phyloP scores from a whole-genome alignment of 1,140 invertebrate species.

The Eriosoma lanigerum region DNA sequence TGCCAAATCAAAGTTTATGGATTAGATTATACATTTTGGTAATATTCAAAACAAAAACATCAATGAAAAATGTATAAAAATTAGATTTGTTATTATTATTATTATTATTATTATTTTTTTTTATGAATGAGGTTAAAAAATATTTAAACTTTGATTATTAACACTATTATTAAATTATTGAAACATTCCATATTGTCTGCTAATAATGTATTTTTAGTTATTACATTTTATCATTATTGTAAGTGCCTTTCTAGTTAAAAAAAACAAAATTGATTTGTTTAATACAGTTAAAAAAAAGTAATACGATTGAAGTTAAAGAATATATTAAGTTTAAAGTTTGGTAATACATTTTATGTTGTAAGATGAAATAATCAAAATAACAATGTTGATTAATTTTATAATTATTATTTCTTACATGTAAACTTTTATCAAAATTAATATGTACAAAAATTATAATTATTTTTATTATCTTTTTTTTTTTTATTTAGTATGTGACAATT shows the following conservation, averaged over 20 bases:
- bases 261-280: neutral
- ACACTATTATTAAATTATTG: no score
- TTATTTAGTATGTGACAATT: neutral
- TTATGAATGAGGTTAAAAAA: no score
- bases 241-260: constrained; percentile 49
- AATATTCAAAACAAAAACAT: constrained; percentile 12
- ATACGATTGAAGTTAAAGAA: neutral
- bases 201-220: constrained; percentile 11
- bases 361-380: constrained; percentile 33
- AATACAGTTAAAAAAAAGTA: constrained; percentile 14
- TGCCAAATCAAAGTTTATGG: constrained; percentile 20
- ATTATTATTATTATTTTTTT: constrained; percentile 33
- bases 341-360: constrained; percentile 46
- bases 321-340: constrained; percentile 32
- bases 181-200: constrained; percentile 42
- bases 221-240: neutral
- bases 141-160: no score
- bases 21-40: neutral
- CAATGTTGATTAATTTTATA: constrained; percentile 26
- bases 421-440: constrained; percentile 46
- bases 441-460: constrained; percentile 48
- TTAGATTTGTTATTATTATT: neutral
- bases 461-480: constrained; percentile 28
- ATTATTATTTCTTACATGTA: constrained; percentile 21
- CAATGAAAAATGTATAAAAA: neutral